Evolutionary conservation across 2,888 invertebrate genomes (phyloP).

Genomic region (Platycheirus albimanus): DNA sequence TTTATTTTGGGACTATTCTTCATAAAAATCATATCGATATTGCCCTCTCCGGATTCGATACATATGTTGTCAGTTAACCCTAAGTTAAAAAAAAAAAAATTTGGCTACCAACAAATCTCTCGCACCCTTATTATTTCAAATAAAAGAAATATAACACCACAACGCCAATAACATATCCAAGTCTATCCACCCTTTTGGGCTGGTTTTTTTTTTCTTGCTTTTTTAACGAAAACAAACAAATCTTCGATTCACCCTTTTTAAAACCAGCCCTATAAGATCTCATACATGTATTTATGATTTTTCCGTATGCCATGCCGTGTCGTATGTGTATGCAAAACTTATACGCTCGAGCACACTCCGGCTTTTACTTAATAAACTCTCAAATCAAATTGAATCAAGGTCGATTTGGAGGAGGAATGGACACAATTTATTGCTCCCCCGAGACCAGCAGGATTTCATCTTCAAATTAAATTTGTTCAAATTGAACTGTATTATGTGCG

Average conservation of each 20-base stretch:
- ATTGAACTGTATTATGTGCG: slow-evolving; percentile 41
- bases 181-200: slow-evolving; percentile 28
- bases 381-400: slow-evolving; percentile 60
- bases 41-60: not conserved
- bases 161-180: slow-evolving; percentile 54
- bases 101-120: slow-evolving; percentile 41
- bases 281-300: too few species aligned
- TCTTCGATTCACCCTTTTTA: slow-evolving; percentile 59
- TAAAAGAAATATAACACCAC: slow-evolving; percentile 62
- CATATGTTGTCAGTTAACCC: slow-evolving; percentile 65
- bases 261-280: slow-evolving; percentile 4
- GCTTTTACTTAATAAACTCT: slow-evolving; percentile 62
- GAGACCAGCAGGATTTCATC: slow-evolving; percentile 62
- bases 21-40: slow-evolving; percentile 8
- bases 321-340: slow-evolving; percentile 31
- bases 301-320: slow-evolving; percentile 13
- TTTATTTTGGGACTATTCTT: not conserved
- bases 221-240: slow-evolving; percentile 40
- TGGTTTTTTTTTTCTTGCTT: slow-evolving; percentile 1
- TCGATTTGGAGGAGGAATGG: slow-evolving; percentile 46
- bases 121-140: slow-evolving; percentile 25
- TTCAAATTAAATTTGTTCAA: slow-evolving; percentile 58
- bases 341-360: slow-evolving; percentile 19
- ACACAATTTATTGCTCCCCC: slow-evolving; percentile 59
- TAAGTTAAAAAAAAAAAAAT: slow-evolving; percentile 11